phyloP scores from a whole-genome alignment of 2,888 invertebrate genomes.

The Dasypolia templi region DNA sequence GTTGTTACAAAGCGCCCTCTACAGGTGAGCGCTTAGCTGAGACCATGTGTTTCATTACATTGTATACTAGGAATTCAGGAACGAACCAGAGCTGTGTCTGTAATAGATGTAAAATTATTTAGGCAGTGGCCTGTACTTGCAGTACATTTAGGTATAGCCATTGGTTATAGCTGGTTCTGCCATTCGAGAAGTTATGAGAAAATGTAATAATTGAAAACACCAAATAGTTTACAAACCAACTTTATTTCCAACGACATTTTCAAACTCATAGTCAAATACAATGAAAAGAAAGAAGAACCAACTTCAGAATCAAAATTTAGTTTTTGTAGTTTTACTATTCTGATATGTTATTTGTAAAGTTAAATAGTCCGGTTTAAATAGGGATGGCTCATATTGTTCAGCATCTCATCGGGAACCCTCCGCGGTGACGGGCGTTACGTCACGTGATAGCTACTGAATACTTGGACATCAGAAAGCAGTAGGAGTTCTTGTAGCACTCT shows the following conservation, averaged over 20 bases:
- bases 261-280: background rate
- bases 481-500: background rate
- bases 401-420: background rate
- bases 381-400: too few relatives aligned
- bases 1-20: background rate
- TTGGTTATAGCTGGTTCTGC: too few relatives aligned
- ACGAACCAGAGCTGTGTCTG: background rate
- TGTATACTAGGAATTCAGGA: background rate
- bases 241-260: too few relatives aligned
- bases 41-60: conserved; percentile 5
- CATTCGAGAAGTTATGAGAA: background rate
- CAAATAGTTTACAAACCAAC: too few relatives aligned
- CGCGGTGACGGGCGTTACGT: background rate
- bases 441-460: background rate
- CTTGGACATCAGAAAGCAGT: background rate
- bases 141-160: too few relatives aligned
- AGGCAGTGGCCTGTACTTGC: too few relatives aligned
- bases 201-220: background rate
- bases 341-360: too few relatives aligned
- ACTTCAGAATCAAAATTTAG: too few relatives aligned
- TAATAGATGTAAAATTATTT: background rate
- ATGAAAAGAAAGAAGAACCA: background rate
- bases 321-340: too few relatives aligned
- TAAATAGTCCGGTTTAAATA: background rate
- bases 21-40: too few relatives aligned